Evolutionary conservation across 1,140 invertebrate genomes (phyloP), one percentile per base, ranked within the genome.

Genomic region (Brachionus rotundiformis): DNA sequence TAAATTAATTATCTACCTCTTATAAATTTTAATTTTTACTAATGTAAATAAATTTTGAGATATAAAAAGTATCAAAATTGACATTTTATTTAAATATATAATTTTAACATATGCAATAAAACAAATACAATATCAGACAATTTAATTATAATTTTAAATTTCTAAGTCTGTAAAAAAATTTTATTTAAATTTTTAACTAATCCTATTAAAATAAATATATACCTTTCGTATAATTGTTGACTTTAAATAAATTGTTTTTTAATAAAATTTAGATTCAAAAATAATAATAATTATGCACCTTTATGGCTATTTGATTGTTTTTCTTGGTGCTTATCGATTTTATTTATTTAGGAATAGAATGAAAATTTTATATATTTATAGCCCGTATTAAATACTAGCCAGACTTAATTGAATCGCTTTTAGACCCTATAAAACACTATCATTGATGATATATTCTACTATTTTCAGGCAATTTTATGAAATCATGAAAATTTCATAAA

Each of bases 361-460:
- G n/a, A n/a, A 63, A 63, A n/a, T 29, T n/a, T 63, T 33, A 29
- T 31, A n/a, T 63, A 63, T 63, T 63, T 29, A 63, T 63, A 13
- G 19, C 29, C 16, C 11, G 7, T n/a, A 63, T n/a, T 63, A 63
- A 19, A 63, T 27, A 63, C 61, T 29, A 63, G 29, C 61, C 61
- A 63, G 61, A 63, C 61, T 54, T 54, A n/a, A 63, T 13, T 13
- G 61, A 29, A 63, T 27, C 29, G 47, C 47, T 63, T 63, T 29
- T 63, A 63, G 25, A 33, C 61, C 29, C 61, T 16, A 29, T 29
- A 63, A 63, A 63, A 63, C n/a, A 63, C 47, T 59, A 59, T 0
- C 19, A 59, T 16, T 33, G 61, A 63, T 63, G 25, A 63, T 31
- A 63, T 63, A 63, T 63, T 63, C 29, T 27, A 63, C 3, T 63